phyloP scores from a whole-genome alignment of 1,140 invertebrate genomes.

The Saccostrea echinata region DNA sequence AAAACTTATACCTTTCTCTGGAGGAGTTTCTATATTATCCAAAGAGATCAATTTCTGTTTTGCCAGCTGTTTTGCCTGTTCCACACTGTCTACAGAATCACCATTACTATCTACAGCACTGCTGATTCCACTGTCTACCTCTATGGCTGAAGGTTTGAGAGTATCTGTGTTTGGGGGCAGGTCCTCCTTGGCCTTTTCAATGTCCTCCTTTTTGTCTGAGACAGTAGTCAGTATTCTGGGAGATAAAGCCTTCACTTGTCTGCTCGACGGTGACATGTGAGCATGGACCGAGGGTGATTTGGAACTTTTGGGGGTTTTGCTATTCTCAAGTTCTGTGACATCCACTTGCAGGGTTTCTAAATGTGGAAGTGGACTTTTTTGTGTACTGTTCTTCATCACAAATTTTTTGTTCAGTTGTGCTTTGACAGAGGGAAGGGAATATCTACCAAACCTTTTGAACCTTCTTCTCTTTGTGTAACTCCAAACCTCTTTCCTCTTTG shows the following conservation, averaged over 20 bases:
- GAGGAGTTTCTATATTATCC: neutral
- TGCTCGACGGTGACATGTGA: neutral
- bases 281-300: neutral
- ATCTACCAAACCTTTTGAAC: slow-evolving; percentile 1
- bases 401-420: neutral
- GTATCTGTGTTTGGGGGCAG: neutral
- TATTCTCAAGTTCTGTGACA: neutral
- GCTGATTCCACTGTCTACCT: slow-evolving; percentile 73
- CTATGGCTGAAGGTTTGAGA: slow-evolving; percentile 40
- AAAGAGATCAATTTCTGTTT: neutral
- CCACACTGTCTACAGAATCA: slow-evolving; percentile 74
- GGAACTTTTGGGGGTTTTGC: slow-evolving; percentile 19
- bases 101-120: slow-evolving; percentile 75
- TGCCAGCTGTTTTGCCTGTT: slow-evolving; percentile 62
- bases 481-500: slow-evolving; percentile 40
- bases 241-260: slow-evolving; percentile 2
- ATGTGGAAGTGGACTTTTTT: neutral
- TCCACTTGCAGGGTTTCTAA: neutral
- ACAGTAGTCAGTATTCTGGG: neutral
- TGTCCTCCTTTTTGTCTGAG: slow-evolving; percentile 39
- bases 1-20: neutral
- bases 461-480: slow-evolving; percentile 45
- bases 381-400: neutral
- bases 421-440: slow-evolving; percentile 23
- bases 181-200: neutral